phyloP scores from a whole-genome alignment of 2,888 invertebrate species.

The Ormyrus pomaceus region DNA sequence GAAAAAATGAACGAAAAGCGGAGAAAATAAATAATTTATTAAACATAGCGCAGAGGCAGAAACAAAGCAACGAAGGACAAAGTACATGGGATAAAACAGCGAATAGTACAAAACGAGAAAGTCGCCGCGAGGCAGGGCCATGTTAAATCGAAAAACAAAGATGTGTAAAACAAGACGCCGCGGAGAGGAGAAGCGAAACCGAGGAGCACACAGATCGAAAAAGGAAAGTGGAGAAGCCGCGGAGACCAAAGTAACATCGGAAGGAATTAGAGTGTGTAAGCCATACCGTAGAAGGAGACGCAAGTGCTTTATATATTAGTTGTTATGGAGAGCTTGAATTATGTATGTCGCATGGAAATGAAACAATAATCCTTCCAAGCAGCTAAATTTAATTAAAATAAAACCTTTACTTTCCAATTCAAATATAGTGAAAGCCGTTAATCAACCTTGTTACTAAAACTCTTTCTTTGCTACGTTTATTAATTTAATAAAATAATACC shows the following conservation, averaged over 20 bases:
- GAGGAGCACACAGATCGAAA: slow-evolving; percentile 6
- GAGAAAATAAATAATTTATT: slow-evolving; percentile 31
- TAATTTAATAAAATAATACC: too few species aligned
- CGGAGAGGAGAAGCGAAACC: not conserved
- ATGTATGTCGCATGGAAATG: too few species aligned
- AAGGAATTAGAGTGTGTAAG: slow-evolving; percentile 49
- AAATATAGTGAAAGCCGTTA: too few species aligned
- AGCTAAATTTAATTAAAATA: too few species aligned
- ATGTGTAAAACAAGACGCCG: slow-evolving; percentile 41
- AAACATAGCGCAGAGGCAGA: not conserved
- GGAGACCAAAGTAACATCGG: slow-evolving; percentile 41
- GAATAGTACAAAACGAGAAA: slow-evolving; percentile 28
- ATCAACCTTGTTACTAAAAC: too few species aligned
- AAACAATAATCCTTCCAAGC: too few species aligned
- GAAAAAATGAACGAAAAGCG: not conserved
- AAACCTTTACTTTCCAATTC: too few species aligned
- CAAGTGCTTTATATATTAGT: slow-evolving; percentile 9
- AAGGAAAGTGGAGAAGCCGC: slow-evolving; percentile 31
- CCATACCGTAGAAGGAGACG: slow-evolving; percentile 38
- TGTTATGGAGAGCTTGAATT: too few species aligned
- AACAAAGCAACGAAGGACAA: slow-evolving; percentile 31
- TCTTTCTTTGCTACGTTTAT: too few species aligned
- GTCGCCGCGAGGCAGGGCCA: slow-evolving; percentile 6
- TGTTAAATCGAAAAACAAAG: slow-evolving; percentile 43
- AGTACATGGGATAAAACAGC: slow-evolving; percentile 29